A percentile compares a stretch with the other conserved stretches of the same genome.
Evolutionary conservation across 2,797 vertebrate species (phyloP).

Genomic region (Leucoraja ocellata): DNA sequence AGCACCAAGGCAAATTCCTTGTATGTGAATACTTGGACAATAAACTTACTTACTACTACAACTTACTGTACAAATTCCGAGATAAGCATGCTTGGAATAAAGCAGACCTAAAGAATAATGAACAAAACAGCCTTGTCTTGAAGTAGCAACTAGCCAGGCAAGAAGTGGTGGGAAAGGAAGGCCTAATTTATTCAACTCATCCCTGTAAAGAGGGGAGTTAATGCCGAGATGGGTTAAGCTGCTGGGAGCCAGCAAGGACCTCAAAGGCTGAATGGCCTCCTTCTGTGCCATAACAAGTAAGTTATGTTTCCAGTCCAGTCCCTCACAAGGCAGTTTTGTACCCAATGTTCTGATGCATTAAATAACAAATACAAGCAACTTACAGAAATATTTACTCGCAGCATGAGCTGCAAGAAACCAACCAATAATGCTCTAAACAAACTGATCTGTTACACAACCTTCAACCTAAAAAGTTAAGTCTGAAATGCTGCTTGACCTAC

Average conservation of each 20-base stretch:
- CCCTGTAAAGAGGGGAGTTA: not conserved
- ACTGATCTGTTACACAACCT: too few species aligned
- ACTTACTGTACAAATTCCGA: not conserved
- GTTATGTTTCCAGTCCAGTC: not conserved
- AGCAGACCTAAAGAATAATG: not conserved
- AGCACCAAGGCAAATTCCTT: too few species aligned
- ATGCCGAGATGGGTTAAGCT: too few species aligned
- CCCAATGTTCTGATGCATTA: not conserved
- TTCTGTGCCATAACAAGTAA: too few species aligned
- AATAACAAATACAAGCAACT: not conserved
- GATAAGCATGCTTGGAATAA: not conserved
- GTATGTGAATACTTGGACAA: too few species aligned
- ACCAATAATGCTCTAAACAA: too few species aligned
- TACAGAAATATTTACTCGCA: not conserved
- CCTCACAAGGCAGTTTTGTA: not conserved
- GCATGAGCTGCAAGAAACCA: not conserved
- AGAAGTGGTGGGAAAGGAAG: not conserved
- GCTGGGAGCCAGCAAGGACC: too few species aligned
- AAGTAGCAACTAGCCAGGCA: not conserved
- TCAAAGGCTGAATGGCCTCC: too few species aligned
- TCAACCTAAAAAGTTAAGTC: too few species aligned
- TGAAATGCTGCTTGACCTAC: too few species aligned
- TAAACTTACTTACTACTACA: too few species aligned
- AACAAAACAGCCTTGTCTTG: not conserved
- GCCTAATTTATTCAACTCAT: not conserved